phyloP scores from a whole-genome alignment of 2,113 vertebrate genomes.

The Dromiciops gliroides region DNA sequence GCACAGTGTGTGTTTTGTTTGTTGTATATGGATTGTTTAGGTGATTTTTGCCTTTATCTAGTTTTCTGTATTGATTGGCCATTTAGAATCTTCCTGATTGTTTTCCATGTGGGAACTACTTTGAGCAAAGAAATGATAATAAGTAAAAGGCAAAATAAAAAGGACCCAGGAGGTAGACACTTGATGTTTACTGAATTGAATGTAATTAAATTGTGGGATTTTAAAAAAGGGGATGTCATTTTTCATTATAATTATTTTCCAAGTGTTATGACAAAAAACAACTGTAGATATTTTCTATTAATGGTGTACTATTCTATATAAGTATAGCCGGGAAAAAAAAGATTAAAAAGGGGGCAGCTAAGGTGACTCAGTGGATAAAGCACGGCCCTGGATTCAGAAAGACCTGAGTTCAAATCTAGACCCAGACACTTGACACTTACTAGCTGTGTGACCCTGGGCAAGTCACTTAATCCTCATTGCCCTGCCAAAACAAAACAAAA shows the following conservation, averaged over 20 bases:
- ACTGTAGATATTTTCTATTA: neutral
- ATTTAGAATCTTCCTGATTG: neutral
- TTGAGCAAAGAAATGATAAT: neutral
- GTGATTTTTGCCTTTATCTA: neutral
- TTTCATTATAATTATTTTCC: neutral
- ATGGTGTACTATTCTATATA: neutral
- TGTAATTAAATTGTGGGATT: neutral
- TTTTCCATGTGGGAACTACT: neutral
- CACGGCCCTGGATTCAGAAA: too few species aligned
- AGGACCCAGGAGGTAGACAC: neutral
- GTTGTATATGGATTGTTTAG: neutral
- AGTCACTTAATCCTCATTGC: too few species aligned
- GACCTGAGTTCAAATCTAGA: too few species aligned
- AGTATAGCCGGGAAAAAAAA: too few species aligned
- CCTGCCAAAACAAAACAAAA: too few species aligned
- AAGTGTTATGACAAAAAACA: neutral
- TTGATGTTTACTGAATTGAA: neutral
- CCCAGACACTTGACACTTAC: too few species aligned
- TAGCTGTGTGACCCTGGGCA: too few species aligned
- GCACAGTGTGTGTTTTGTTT: neutral
- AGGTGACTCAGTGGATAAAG: too few species aligned
- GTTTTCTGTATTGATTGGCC: neutral
- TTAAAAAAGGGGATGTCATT: neutral
- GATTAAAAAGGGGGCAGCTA: too few species aligned
- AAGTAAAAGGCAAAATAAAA: neutral